Percentiles rank a stretch among this genome's conserved stretches.
Evolutionary conservation across 2,113 vertebrate genomes (phyloP).

Genomic region (Halichoerus grypus): DNA sequence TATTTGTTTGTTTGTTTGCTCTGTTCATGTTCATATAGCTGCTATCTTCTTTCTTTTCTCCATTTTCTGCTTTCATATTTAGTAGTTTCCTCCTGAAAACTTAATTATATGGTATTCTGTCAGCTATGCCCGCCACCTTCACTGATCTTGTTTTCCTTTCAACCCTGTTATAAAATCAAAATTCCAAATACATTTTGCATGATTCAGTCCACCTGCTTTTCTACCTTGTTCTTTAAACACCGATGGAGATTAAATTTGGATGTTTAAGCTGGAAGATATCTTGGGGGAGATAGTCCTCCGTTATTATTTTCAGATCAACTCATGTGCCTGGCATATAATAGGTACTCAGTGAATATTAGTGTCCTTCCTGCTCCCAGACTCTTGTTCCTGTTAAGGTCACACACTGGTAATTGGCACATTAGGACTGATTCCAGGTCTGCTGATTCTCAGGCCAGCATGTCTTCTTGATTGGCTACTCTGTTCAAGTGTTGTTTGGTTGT

Average conservation of each 20-base stretch:
- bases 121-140: not conserved
- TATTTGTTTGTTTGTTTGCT: not conserved
- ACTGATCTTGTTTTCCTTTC: not conserved
- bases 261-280: not conserved
- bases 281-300: not conserved
- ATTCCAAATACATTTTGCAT: not conserved
- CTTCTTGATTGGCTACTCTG: not conserved
- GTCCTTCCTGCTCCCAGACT: not conserved
- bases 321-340: not conserved
- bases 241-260: constrained; percentile 6
- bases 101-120: not conserved
- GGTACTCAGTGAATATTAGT: not conserved
- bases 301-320: not conserved
- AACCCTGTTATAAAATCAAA: not conserved
- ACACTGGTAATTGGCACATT: not conserved
- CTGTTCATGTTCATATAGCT: not conserved
- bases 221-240: not conserved
- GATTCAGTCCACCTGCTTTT: not conserved
- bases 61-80: not conserved
- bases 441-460: not conserved
- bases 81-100: not conserved
- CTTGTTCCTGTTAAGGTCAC: not conserved
- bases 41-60: not conserved
- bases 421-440: not conserved
- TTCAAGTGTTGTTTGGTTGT: not conserved